phyloP scores from a whole-genome alignment of 2,888 invertebrate genomes.

The Dryobota labecula region DNA sequence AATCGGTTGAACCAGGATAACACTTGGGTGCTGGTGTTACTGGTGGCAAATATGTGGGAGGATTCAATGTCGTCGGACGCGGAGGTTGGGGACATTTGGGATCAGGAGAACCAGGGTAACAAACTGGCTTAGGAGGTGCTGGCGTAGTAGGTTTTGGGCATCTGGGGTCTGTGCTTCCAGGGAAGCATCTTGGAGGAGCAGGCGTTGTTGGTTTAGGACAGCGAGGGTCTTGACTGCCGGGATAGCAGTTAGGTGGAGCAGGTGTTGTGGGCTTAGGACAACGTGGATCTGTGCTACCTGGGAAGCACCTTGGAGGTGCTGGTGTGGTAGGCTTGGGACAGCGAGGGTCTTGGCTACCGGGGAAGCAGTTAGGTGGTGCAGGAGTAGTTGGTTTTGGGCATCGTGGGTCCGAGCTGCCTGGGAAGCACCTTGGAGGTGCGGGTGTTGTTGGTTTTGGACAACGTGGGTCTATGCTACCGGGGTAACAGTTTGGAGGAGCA shows the following conservation, averaged over 20 bases:
- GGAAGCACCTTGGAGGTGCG: no score
- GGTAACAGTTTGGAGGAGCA: no score
- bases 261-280: no score
- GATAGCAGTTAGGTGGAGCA: constrained; percentile 62
- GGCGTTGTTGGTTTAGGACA: constrained; percentile 43
- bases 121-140: constrained; percentile 44
- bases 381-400: no score
- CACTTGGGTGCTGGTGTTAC: constrained; percentile 52
- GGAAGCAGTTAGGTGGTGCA: no score
- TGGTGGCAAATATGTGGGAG: constrained; percentile 72
- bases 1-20: constrained; percentile 29
- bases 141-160: constrained; percentile 67
- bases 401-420: no score
- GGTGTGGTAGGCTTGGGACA: no score
- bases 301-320: no score
- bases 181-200: constrained; percentile 2
- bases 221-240: constrained; percentile 65
- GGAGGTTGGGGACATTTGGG: constrained; percentile 64
- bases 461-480: no score
- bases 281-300: no score
- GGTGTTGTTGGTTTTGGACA: no score
- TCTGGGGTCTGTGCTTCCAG: constrained; percentile 12
- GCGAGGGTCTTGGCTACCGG: no score
- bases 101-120: constrained; percentile 68
- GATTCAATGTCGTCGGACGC: constrained; percentile 55